These are phyloP conservation scores for Odontomachus brunneus DNA, from an alignment of 1,140 invertebrate species.

Conservation along the genomic window DNA sequence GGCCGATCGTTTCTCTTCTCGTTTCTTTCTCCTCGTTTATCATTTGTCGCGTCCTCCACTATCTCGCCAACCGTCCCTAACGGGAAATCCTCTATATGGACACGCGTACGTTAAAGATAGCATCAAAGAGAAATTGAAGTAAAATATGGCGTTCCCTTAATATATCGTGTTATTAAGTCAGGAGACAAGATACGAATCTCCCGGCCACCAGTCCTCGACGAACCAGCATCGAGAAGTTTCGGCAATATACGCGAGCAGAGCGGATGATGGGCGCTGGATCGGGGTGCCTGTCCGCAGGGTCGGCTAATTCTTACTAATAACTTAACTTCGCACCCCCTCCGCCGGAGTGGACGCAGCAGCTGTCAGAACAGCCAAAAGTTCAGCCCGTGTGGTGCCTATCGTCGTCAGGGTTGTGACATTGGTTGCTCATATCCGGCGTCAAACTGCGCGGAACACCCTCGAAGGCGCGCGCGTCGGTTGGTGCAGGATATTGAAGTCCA, in stretches of 20 bases:
- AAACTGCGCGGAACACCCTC: slow-evolving; percentile 62
- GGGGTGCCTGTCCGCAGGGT: background rate
- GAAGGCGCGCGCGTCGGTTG: slow-evolving; percentile 52
- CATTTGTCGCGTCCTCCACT: no score
- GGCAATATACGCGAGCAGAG: background rate
- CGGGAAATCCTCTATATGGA: no score
- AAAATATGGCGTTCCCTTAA: background rate
- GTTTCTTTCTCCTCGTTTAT: no score
- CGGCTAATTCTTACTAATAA: slow-evolving; percentile 65
- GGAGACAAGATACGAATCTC: background rate
- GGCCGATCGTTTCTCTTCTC: no score
- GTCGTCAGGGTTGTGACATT: slow-evolving; percentile 65
- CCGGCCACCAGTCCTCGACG: background rate
- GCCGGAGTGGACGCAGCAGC: slow-evolving; percentile 47
- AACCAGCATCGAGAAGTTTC: background rate
- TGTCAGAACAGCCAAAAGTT: slow-evolving; percentile 58
- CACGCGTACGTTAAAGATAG: background rate
- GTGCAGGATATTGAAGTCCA: slow-evolving; percentile 73
- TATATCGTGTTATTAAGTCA: background rate
- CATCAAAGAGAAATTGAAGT: background rate
- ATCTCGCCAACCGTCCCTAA: no score
- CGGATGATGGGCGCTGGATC: no score
- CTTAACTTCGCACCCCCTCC: slow-evolving; percentile 43
- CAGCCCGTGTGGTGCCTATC: slow-evolving; percentile 60
- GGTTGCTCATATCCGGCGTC: slow-evolving; percentile 73